A percentile compares a stretch with the other conserved stretches of the same genome.
These are phyloP conservation scores for Octodon degus DNA, from an alignment of 2,113 vertebrate genomes.

Conservation along the genomic window DNA sequence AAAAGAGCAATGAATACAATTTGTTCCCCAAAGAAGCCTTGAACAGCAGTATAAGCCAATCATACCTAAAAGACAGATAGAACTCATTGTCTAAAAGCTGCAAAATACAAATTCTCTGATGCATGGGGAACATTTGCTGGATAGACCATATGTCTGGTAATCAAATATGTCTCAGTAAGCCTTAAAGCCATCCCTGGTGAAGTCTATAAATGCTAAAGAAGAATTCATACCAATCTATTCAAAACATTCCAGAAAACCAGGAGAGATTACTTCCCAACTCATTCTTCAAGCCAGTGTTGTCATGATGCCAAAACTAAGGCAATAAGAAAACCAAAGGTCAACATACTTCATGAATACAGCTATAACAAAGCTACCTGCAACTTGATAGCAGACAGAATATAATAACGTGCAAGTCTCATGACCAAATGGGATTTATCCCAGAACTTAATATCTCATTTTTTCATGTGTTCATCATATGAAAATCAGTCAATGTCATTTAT, in stretches of 20 bases:
- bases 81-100: not conserved
- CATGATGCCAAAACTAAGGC: conserved; percentile 36
- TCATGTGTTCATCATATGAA: not conserved
- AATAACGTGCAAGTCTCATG: not conserved
- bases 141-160: conserved; percentile 42
- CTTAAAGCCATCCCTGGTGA: conserved; percentile 44
- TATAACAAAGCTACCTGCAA: conserved; percentile 17
- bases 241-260: conserved; percentile 26
- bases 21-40: conserved; percentile 5
- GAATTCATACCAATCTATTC: conserved; percentile 27
- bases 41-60: not conserved
- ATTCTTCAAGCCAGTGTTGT: not conserved
- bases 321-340: not conserved
- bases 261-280: not conserved
- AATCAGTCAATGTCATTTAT: not conserved
- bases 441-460: not conserved
- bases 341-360: not conserved
- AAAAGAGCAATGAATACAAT: conserved; percentile 7
- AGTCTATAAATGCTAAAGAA: conserved; percentile 46
- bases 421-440: not conserved
- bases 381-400: not conserved
- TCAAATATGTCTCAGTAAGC: conserved; percentile 39
- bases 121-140: conserved; percentile 23
- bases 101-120: conserved; percentile 22
- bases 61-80: not conserved